Evolutionary conservation across 1,140 invertebrate genomes (phyloP).

Genomic region (Trialeurodes vaporariorum): DNA sequence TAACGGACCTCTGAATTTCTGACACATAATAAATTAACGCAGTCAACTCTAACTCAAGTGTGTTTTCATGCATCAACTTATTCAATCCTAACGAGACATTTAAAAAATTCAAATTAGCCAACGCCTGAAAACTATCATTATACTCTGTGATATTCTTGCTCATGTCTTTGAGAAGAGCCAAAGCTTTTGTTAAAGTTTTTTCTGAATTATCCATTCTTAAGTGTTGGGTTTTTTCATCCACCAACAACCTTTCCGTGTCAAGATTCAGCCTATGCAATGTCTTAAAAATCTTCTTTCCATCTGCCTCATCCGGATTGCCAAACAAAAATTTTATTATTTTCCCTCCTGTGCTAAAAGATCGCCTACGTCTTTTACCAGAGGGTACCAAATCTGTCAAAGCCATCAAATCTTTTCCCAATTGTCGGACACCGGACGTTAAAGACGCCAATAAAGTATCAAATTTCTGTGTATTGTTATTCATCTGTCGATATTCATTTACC

Average conservation of each 20-base stretch:
- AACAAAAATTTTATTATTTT: neutral
- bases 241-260: neutral
- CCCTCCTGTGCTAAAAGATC: neutral
- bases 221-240: neutral
- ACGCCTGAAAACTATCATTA: neutral
- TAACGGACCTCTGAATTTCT: neutral
- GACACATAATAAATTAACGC: neutral
- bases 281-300: neutral
- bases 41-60: neutral
- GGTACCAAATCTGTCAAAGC: neutral
- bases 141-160: neutral
- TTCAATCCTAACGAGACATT: neutral
- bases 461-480: neutral
- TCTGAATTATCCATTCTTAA: neutral
- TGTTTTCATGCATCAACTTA: neutral
- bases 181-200: neutral
- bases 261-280: neutral
- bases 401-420: neutral
- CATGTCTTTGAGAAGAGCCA: neutral
- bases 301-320: neutral
- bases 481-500: neutral
- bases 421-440: neutral
- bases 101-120: neutral
- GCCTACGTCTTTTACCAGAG: neutral
- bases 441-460: neutral